Evolutionary conservation across 2,888 invertebrate genomes (phyloP), one percentile per base, ranked within the genome.

Genomic region (Drosophila mayaguana): DNA sequence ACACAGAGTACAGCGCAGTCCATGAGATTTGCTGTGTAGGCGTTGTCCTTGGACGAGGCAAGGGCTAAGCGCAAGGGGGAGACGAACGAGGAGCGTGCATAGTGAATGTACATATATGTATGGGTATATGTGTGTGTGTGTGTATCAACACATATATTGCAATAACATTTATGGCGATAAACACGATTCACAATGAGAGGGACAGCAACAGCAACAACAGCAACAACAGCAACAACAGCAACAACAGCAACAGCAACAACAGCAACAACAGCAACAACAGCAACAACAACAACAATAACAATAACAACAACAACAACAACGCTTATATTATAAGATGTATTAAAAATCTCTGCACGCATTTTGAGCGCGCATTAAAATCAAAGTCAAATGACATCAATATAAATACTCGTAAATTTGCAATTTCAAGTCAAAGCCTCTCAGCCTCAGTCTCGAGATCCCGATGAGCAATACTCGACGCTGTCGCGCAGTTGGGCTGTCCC

Each of bases 321-420:
- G 64, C 61, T 48, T 55, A 63, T 53, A 46, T 18, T 20, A 40
- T 57, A 67, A 67, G 53, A 79, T 84, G 84, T 89, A 86, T 86
- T 87, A 89, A 87, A 88, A 89, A 83, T 87, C 86, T 81, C 86
- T 63, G 87, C 87, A 87, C 87, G 87, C 87, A 88, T 88, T 89
- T 89, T 83, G 76, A 75, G 73, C 85, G 74, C 70, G 79, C 89
- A 89, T 89, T 88, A 85, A 89, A 90, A 89, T 89, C 88, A 90
- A 90, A 89, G 88, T 83, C 80, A 90, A 88, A 90, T 90, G 84
- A 88, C 89, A 88, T 88, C 89, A 89, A 90, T 90, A 90, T 88
- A 87, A 90, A 89, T 88, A 87, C 86, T 87, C 86, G 86, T 87
- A 90, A 89, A 90, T 89, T 88, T 83, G 85, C 88, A 90, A 90